Conservation (phyloP, 2,797 vertebrate species). For the Microctenopoma steveboyesi region DNA sequence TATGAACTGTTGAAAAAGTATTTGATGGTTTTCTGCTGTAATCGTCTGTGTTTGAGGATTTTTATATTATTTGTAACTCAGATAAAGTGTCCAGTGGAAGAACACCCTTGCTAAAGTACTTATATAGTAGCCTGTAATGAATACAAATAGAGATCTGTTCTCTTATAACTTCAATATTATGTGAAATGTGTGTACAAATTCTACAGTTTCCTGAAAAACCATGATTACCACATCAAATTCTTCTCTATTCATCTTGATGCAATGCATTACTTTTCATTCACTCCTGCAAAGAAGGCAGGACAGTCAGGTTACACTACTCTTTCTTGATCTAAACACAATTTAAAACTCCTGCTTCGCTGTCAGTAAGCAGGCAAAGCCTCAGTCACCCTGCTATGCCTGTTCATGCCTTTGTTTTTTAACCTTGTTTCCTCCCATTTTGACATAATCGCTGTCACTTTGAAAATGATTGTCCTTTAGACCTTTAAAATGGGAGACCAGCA, state of each 20-base stretch:
- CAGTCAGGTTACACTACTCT: not conserved
- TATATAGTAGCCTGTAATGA: conserved; percentile 1
- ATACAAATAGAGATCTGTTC: not conserved
- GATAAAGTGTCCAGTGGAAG: not conserved
- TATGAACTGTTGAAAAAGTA: not conserved
- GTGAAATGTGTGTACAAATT: conserved; percentile 29
- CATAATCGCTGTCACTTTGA: conserved; percentile 27
- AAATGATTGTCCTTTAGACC: conserved; percentile 16
- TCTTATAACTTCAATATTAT: conserved; percentile 2
- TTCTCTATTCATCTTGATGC: not conserved
- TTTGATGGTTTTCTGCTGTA: not conserved
- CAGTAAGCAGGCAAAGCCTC: conserved; percentile 3
- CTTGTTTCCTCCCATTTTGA: conserved; percentile 23
- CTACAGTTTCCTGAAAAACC: conserved; percentile 17
- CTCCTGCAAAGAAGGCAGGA: not conserved
- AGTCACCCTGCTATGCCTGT: not conserved
- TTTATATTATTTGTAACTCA: conserved; percentile 9
- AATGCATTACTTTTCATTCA: conserved; percentile 16
- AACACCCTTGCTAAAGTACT: not conserved
- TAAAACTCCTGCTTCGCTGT: not conserved
- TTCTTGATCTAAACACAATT: conserved; percentile 5
- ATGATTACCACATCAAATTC: conserved; percentile 14
- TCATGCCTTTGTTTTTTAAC: conserved; percentile 45
- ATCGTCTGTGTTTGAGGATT: conserved; percentile 7
- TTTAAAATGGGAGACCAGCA: conserved; percentile 14